These are phyloP conservation scores for Chloroceryle amazona DNA, from an alignment of 2,797 vertebrate genomes.

Conservation along the genomic window DNA sequence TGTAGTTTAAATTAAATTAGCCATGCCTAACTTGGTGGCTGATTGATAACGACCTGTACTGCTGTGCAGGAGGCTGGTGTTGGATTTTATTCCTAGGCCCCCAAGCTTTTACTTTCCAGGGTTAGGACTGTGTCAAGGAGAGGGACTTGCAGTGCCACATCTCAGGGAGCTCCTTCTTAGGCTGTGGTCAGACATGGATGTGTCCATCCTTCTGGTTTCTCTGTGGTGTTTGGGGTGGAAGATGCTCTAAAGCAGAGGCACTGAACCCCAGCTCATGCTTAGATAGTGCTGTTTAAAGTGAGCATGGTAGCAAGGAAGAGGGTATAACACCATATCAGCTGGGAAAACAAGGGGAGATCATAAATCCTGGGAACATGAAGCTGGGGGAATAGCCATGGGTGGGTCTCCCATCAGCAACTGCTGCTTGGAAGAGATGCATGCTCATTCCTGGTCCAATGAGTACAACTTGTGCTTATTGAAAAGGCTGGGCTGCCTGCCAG, in stretches of 20 bases:
- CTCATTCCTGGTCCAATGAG: fast-evolving
- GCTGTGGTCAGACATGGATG: neutral
- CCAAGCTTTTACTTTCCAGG: neutral
- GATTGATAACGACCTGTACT: neutral
- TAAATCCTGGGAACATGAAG: neutral
- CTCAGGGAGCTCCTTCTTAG: neutral
- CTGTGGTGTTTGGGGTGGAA: neutral
- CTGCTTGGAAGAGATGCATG: fast-evolving
- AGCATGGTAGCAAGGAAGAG: neutral
- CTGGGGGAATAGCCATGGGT: neutral
- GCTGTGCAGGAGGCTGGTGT: neutral
- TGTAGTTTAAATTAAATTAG: neutral
- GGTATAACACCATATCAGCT: neutral
- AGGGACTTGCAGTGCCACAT: neutral
- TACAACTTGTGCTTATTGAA: neutral
- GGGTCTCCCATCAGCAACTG: neutral
- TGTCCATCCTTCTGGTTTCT: neutral
- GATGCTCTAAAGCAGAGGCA: neutral
- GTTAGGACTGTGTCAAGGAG: neutral
- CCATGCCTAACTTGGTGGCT: neutral
- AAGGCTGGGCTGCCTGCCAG: slow-evolving; percentile 17
- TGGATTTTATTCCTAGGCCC: neutral
- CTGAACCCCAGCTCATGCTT: neutral
- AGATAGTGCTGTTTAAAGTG: neutral
- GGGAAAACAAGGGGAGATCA: neutral